phyloP scores from a whole-genome alignment of 1,140 invertebrate species.

The Drosophila prosaltans region DNA sequence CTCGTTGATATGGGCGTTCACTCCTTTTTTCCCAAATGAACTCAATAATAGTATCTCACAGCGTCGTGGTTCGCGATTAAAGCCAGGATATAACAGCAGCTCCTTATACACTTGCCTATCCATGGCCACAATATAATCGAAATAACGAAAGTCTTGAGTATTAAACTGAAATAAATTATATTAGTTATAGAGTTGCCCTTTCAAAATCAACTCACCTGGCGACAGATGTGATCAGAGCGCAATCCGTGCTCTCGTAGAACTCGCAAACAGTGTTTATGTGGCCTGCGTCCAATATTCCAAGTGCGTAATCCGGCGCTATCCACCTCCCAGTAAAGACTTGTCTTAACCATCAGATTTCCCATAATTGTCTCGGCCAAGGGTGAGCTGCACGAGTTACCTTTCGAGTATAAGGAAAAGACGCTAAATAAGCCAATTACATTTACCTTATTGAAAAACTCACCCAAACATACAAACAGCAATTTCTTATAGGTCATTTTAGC shows the following conservation, averaged over 20 bases:
- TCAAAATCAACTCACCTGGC: conserved; percentile 34
- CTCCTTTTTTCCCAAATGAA: conserved; percentile 30
- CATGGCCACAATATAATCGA: conserved; percentile 64
- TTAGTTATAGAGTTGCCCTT: too few relatives aligned
- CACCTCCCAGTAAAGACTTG: conserved; percentile 69
- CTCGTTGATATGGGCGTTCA: conserved; percentile 4
- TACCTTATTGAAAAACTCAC: conserved; percentile 22
- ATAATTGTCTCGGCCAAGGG: conserved; percentile 70
- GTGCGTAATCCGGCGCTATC: conserved; percentile 65
- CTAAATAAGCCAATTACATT: too few relatives aligned
- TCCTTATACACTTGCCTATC: conserved; percentile 56
- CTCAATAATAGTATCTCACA: conserved; percentile 28
- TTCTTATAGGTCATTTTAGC: conserved; percentile 50
- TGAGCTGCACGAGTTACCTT: conserved; percentile 69
- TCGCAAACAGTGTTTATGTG: conserved; percentile 47
- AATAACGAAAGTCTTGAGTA: conserved; percentile 54
- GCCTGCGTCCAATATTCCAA: conserved; percentile 66
- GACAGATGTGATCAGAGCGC: conserved; percentile 60
- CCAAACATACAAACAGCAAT: conserved; percentile 66
- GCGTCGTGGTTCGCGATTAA: conserved; percentile 5
- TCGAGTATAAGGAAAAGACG: not conserved
- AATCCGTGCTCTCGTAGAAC: conserved; percentile 58
- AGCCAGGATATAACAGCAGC: conserved; percentile 40
- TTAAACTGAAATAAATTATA: conserved; percentile 34
- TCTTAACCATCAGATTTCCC: conserved; percentile 66